phyloP scores from a whole-genome alignment of 2,113 vertebrate genomes.

The Lepidiolamprologus cunningtoni region DNA sequence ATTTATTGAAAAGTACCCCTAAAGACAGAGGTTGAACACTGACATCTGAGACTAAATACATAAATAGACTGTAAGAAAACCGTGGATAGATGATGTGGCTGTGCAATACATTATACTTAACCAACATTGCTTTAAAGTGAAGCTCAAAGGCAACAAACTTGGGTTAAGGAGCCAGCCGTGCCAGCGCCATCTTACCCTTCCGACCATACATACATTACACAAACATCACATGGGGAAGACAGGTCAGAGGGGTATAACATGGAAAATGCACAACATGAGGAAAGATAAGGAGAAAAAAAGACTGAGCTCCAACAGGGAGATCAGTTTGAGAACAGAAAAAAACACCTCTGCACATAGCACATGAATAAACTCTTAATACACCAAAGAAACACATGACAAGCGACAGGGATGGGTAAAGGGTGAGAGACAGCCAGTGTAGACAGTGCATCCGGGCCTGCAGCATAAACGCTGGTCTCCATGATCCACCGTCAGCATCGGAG shows the following conservation, averaged over 20 bases:
- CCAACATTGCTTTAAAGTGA: neutral
- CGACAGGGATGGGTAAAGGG: neutral
- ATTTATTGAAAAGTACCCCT: neutral
- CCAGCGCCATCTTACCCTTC: neutral
- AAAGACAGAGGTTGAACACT: neutral
- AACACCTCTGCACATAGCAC: neutral
- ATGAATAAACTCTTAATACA: neutral
- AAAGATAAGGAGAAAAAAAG: neutral
- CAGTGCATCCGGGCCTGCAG: neutral
- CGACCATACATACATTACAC: neutral
- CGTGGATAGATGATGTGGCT: neutral
- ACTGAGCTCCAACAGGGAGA: neutral
- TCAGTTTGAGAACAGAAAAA: neutral
- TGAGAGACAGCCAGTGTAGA: neutral
- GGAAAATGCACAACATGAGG: neutral
- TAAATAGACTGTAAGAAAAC: neutral
- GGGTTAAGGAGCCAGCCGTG: neutral
- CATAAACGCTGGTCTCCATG: fast-evolving
- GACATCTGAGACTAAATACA: neutral
- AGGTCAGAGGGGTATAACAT: fast-evolving
- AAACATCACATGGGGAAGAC: neutral
- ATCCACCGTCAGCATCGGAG: neutral
- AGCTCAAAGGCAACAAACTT: neutral
- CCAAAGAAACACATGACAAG: neutral
- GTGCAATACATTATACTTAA: neutral